phyloP scores from a whole-genome alignment of 2,113 vertebrate species.

The Centropus bengalensis region DNA sequence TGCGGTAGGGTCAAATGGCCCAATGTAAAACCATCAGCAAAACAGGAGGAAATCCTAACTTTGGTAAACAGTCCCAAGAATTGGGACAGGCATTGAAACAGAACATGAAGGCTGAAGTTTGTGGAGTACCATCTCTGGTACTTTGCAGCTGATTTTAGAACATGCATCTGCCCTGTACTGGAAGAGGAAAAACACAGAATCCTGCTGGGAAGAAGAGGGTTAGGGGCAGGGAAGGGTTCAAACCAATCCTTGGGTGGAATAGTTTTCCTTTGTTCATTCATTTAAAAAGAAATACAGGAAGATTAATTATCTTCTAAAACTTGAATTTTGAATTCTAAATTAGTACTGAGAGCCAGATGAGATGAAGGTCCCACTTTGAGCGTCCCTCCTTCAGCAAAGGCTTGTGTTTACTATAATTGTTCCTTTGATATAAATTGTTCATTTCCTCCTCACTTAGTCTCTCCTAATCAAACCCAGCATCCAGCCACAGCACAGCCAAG shows the following conservation, averaged over 20 bases:
- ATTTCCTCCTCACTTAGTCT: background rate
- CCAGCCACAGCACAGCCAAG: background rate
- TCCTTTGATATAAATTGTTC: background rate
- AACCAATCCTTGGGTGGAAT: background rate
- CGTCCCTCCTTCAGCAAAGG: background rate
- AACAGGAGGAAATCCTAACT: background rate
- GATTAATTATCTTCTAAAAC: background rate
- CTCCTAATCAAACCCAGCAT: background rate
- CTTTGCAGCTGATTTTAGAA: background rate
- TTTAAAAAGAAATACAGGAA: background rate
- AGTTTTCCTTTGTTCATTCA: background rate
- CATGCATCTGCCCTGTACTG: background rate
- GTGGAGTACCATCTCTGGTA: background rate
- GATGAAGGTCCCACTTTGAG: background rate
- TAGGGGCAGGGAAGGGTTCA: background rate
- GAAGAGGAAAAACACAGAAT: background rate
- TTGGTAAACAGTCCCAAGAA: background rate
- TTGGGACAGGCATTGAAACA: background rate
- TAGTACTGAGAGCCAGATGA: background rate
- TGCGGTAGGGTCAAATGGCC: background rate
- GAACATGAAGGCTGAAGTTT: background rate
- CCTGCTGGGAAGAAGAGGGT: background rate
- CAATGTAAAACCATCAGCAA: background rate
- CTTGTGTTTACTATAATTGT: background rate
- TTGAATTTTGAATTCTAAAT: background rate